Evolutionary conservation across 92 coral and sea anemone species (phyloP).

Genomic region (Paragorgia papillata): DNA sequence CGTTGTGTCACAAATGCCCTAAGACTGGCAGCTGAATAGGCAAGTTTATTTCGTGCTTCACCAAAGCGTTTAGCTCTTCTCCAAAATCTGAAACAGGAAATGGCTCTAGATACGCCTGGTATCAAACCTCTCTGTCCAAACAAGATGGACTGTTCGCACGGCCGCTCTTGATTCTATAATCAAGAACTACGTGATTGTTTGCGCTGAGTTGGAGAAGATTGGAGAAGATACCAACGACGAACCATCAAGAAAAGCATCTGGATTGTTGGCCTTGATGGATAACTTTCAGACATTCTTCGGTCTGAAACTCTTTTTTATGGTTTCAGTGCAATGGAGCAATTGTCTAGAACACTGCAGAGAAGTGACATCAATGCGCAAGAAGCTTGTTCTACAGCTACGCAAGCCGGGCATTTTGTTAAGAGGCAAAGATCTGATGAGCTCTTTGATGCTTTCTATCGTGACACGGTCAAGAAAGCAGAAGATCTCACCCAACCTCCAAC

Average conservation of each 20-base stretch:
- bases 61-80: neutral
- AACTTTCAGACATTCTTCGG: conserved; percentile 13
- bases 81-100: conserved; percentile 7
- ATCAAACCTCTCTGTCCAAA: conserved; percentile 45
- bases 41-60: neutral
- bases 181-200: conserved; percentile 22
- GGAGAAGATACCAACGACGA: neutral
- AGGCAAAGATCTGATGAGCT: conserved; percentile 22
- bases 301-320: conserved; percentile 6
- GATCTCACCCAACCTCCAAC: conserved; percentile 32
- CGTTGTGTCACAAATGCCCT: conserved; percentile 9
- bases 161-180: conserved; percentile 17
- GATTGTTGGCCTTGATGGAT: conserved; percentile 1
- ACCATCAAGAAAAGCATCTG: conserved; percentile 6
- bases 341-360: conserved; percentile 34
- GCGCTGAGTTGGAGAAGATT: neutral
- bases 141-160: conserved; percentile 40
- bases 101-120: conserved; percentile 3
- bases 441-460: neutral
- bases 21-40: conserved; percentile 14
- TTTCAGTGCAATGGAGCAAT: conserved; percentile 11
- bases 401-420: conserved; percentile 2
- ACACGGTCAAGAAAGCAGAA: neutral
- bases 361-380: conserved; percentile 44
- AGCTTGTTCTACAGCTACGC: conserved; percentile 41